Evolutionary conservation across 2,113 vertebrate genomes (phyloP).

Genomic region (Oxygymnocypris stewartii): DNA sequence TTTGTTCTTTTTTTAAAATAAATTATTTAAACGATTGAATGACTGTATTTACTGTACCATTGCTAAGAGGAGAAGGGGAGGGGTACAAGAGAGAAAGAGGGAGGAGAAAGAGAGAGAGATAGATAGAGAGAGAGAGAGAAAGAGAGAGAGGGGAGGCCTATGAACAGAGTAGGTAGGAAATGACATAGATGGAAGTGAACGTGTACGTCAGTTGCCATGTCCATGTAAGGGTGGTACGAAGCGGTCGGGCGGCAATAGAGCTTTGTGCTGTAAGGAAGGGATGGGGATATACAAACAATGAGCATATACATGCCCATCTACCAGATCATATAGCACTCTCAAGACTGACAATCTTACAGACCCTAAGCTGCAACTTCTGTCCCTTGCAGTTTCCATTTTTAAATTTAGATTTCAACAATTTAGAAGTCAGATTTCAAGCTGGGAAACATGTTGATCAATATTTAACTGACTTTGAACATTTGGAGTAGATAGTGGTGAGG

Average conservation of each 20-base stretch:
- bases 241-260: conserved; percentile 98
- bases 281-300: conserved; percentile 98
- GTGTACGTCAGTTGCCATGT: conserved; percentile 99
- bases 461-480: neutral
- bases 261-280: conserved; percentile 99
- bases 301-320: conserved; percentile 98
- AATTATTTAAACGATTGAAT: conserved; percentile 77
- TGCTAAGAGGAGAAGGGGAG: conserved; percentile 78
- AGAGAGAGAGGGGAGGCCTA: conserved; percentile 81
- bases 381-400: conserved; percentile 84
- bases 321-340: conserved; percentile 94
- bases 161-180: conserved; percentile 93
- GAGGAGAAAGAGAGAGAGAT: conserved; percentile 75
- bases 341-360: conserved; percentile 97
- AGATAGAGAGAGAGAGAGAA: conserved; percentile 75
- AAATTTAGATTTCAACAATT: conserved; percentile 25
- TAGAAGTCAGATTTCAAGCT: neutral
- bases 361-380: conserved; percentile 99
- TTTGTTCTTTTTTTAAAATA: conserved; percentile 64
- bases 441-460: neutral
- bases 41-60: conserved; percentile 88
- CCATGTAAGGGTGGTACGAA: conserved; percentile 97
- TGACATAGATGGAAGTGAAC: conserved; percentile 93
- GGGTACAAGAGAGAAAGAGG: conserved; percentile 71
- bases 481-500: conserved; percentile 24